Conservation (phyloP, 1,140 invertebrate genomes). For the Cecropterus lyciades region DNA sequence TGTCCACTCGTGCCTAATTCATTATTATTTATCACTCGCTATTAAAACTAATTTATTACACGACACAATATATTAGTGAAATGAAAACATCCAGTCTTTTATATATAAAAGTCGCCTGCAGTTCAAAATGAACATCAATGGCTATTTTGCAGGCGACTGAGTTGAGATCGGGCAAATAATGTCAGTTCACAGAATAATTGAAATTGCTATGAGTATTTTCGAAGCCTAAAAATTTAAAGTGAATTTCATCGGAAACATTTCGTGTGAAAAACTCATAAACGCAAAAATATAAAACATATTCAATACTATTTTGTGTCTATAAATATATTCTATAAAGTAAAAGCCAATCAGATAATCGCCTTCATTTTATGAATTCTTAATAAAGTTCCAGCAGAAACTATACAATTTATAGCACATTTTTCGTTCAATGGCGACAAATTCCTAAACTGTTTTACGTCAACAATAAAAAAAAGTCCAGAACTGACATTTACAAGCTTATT, state of each 20-base stretch:
- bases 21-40: constrained; percentile 2
- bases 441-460: too few relatives aligned
- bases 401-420: too few relatives aligned
- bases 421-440: too few relatives aligned
- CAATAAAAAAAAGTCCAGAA: too few relatives aligned
- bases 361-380: too few relatives aligned
- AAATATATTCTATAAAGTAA: too few relatives aligned
- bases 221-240: constrained; percentile 8
- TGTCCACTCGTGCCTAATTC: constrained; percentile 8
- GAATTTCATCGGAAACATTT: constrained; percentile 10
- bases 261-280: constrained; percentile 6
- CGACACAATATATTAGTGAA: constrained; percentile 14
- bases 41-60: background rate
- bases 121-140: constrained; percentile 14
- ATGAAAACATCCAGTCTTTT: constrained; percentile 31
- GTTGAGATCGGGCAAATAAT: constrained; percentile 13
- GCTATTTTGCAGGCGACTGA: constrained; percentile 10
- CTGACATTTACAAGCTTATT: too few relatives aligned
- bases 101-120: constrained; percentile 17
- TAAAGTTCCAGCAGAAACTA: too few relatives aligned
- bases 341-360: too few relatives aligned
- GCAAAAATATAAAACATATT: too few relatives aligned
- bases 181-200: constrained; percentile 22
- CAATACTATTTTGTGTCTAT: too few relatives aligned
- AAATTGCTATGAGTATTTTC: constrained; percentile 10